Conservation (phyloP, 1,140 invertebrate species). For the Lasioglossum baleicum region DNA sequence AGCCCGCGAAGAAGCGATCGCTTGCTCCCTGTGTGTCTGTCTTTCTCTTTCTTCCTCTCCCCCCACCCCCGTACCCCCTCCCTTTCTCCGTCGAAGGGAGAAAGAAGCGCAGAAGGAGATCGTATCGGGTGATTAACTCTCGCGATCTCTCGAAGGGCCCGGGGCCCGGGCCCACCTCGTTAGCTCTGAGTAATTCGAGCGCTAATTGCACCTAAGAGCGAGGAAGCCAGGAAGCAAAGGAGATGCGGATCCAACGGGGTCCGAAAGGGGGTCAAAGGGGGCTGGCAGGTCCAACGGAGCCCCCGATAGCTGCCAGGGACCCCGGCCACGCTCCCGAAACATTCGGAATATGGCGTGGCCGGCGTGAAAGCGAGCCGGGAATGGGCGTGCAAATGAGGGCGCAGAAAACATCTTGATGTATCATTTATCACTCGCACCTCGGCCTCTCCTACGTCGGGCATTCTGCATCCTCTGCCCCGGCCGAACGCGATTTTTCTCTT, state of each 20-base stretch:
- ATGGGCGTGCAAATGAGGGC: constrained; percentile 63
- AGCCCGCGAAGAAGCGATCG: constrained; percentile 25
- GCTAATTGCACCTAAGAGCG: constrained; percentile 75
- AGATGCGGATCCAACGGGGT: constrained; percentile 13
- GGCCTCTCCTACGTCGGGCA: constrained; percentile 11
- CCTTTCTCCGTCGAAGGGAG: constrained; percentile 14
- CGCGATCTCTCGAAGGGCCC: constrained; percentile 64
- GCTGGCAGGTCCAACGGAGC: background rate
- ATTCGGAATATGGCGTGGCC: constrained; percentile 56
- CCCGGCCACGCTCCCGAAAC: constrained; percentile 54
- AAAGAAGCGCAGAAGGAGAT: constrained; percentile 62
- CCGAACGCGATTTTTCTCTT: constrained; percentile 13
- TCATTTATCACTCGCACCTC: constrained; percentile 59
- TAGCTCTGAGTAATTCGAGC: constrained; percentile 77
- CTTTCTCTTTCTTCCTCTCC: background rate
- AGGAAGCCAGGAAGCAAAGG: constrained; percentile 55
- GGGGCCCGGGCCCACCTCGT: constrained; percentile 71
- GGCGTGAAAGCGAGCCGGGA: constrained; percentile 64
- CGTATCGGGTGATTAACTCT: constrained; percentile 75
- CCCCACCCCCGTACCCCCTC: background rate
- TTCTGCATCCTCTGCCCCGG: background rate
- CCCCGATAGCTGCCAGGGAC: constrained; percentile 55
- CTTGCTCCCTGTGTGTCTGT: background rate
- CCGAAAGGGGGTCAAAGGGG: constrained; percentile 11
- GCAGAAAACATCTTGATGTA: constrained; percentile 64